Evolutionary conservation across 2,113 vertebrate species (phyloP).

Genomic region (Recurvirostra avosetta): DNA sequence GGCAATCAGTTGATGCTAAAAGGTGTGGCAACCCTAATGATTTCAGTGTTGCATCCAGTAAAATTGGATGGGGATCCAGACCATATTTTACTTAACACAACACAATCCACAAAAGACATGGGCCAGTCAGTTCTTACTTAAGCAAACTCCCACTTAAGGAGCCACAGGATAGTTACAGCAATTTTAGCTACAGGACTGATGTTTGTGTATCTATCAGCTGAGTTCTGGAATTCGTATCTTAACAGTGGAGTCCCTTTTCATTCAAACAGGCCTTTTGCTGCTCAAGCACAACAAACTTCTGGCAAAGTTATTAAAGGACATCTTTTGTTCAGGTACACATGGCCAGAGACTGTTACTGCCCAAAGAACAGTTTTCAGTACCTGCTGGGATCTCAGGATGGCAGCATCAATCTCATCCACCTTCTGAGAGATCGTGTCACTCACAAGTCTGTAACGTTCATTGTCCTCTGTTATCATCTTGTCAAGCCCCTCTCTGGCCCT

Average conservation of each 20-base stretch:
- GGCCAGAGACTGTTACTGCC: background rate
- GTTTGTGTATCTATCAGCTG: background rate
- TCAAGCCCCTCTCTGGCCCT: slow-evolving; percentile 90
- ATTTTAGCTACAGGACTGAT: background rate
- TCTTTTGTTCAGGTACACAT: background rate
- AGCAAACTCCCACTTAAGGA: background rate
- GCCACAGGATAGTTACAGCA: background rate
- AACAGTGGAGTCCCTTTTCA: background rate
- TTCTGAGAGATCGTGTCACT: slow-evolving; percentile 82
- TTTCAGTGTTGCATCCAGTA: background rate
- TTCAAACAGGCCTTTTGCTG: slow-evolving; percentile 13
- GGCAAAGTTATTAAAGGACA: background rate
- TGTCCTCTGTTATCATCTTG: slow-evolving; percentile 88
- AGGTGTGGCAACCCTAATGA: background rate
- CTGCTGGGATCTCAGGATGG: slow-evolving; percentile 90
- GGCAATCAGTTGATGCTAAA: background rate
- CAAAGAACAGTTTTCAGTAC: slow-evolving; percentile 66
- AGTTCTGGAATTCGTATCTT: background rate
- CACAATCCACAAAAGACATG: background rate
- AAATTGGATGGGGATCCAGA: background rate
- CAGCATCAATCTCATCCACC: slow-evolving; percentile 89
- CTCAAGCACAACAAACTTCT: background rate
- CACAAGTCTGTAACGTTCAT: slow-evolving; percentile 84
- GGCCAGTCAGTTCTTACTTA: background rate
- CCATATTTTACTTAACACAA: background rate